Base-by-base conservation (phyloP, 2,888 invertebrate genomes). In the Aproaerema taeniolella region DNA sequence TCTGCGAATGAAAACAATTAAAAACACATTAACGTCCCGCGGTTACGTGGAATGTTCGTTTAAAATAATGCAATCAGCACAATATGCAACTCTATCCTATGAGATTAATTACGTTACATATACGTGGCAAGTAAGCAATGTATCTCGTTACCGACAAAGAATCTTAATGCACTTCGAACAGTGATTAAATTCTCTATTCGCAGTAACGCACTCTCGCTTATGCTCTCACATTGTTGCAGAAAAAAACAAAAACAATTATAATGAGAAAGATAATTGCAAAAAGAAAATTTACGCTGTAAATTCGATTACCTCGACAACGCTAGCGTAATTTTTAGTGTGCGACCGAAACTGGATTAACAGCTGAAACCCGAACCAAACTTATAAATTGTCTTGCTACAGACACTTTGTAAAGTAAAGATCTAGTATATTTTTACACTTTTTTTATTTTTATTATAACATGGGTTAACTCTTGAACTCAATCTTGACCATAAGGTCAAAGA, bases 21-120 rank as follows among this genome's bases (percentile, higher is more conserved):
- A 30, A 30, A 30, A 30, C 12, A 13, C 30, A n/a, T 30, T 30
- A 13, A 4, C 4, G 17, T 20, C 7, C 5, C 7, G 20, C 4
- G 20, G 4, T 20, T 6, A 4, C 20, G 10, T 28, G 28, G 28
- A 28, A 28, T 28, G 28, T 28, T 28, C 28, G n/a, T n/a, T 17
- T 13, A 4, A n/a, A 28, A 39, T 39, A 39, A 39, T 39, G 30
- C 11, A 32, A 26, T 39, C 28, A 26, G 25, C 32, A 32, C 31
- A 16, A 25, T 25, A n/a, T 12, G 13, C 31, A 29, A 32, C 30
- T 11, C 36, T 16, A 36, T 28, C 28, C 11, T 28, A 11, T 14
- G 2, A 36, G 28, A 36, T 36, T 36, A 34, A 34, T 36, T 29
- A 34, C 34, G 25, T 25, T n/a, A n/a, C n/a, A n/a, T n/a, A n/a